Evolutionary conservation across 2,797 vertebrate species (phyloP), one percentile per base, ranked within the genome.

Genomic region (Lophotriccus pileatus): DNA sequence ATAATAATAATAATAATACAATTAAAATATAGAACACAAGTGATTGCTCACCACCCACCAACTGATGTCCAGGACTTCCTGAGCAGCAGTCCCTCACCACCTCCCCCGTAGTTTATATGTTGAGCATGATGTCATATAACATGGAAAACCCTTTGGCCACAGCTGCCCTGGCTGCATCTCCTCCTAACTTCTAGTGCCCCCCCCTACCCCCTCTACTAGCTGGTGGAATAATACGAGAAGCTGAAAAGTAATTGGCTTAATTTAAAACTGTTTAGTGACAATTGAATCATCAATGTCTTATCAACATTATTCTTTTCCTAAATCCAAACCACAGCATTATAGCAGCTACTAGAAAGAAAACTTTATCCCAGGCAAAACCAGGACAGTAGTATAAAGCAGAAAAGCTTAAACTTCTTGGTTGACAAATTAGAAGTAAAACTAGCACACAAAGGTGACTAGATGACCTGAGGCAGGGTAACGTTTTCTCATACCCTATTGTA

Each of bases 191-290:
- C 16, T n/a, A 13, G 22, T 41, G 14, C 3, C 70, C 3, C 10
- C 11, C n/a, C n/a, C n/a, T n/a, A n/a, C n/a, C n/a, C n/a, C 3
- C 5, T 53, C 12, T 43, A 2, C 20, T 6, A 1, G 18, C 7
- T 55, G 41, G 22, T 59, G 34, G 46, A 47, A 7, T 7, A 14
- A 14, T 41, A 15, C 11, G 7, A 19, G 39, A 21, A 21, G 52
- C 4, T 47, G 46, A 8, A 8, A 36, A 66, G 15, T 32, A 27
- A 22, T 6, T 53, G 39, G 14, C 39, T 39, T 39, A 39, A 6
- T 39, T 30, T 59, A 73, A 66, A 78, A 47, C 16, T 60, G 25
- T 22, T 47, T 55, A 12, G 30, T 7, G 11, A 84, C 25, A 43
- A 18, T 27, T 84, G 41, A 53, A 67, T 43, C 22, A 78, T 78